Evolutionary conservation across 2,797 vertebrate species (phyloP).

Genomic region (Lepidocolaptes lacrymiger): DNA sequence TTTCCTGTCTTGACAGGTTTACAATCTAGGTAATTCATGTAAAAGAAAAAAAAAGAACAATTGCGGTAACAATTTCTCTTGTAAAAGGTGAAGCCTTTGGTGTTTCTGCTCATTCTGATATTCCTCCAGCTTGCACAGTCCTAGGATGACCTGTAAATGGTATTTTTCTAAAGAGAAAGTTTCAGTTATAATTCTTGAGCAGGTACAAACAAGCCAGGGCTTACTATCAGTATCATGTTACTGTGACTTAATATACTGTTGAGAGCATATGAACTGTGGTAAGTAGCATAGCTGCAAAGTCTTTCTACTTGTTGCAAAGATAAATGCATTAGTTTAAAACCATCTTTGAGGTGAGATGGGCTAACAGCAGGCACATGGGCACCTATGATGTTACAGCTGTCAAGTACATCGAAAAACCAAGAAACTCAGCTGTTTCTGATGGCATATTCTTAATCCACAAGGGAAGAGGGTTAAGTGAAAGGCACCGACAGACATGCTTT

Average conservation of each 20-base stretch:
- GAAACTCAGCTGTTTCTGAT: not conserved
- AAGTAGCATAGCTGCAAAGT: not conserved
- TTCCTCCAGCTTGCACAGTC: not conserved
- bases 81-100: not conserved
- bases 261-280: not conserved
- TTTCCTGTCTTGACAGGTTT: constrained; percentile 16
- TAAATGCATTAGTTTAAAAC: not conserved
- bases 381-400: not conserved
- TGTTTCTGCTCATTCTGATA: not conserved
- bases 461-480: not conserved
- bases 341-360: not conserved
- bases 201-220: not conserved
- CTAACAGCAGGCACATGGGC: not conserved
- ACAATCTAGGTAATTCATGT: not conserved
- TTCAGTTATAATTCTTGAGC: not conserved
- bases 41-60: not conserved
- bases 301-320: not conserved
- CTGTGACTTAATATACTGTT: not conserved
- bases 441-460: not conserved
- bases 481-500: not conserved
- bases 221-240: not conserved
- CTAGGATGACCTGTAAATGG: not conserved
- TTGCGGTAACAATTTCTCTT: not conserved
- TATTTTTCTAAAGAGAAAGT: not conserved
- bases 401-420: not conserved